Base-by-base conservation (phyloP, 2,797 vertebrate species). In the Yasuhikotakia modesta region DNA sequence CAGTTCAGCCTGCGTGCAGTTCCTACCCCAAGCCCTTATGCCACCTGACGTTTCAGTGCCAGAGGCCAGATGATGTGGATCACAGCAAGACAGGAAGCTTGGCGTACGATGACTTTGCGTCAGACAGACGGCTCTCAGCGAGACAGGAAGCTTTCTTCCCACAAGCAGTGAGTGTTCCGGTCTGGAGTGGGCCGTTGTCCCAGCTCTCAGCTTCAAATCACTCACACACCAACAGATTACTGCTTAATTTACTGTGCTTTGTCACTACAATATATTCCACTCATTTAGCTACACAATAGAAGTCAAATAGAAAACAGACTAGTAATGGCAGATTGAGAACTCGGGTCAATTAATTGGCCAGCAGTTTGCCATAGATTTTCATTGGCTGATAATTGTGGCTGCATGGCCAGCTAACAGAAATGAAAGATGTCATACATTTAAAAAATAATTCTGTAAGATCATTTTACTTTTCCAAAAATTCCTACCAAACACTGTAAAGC, bases 131-230 rank as follows among this genome's bases (percentile, higher is more conserved):
- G 79, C 87, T 55, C 88, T 82, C 88, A 84, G 83, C 76, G 90
- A 87, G 82, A 84, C 86, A 87, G 88, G 88, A 90, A 89, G 86
- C 70, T 76, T 78, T 85, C 82, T 83, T 80, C 81, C 83, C 48
- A 83, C 64, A 73, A 83, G 79, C 84, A 83, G 84, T 50, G 64
- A 79, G 81, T 66, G 81, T 83, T 85, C 81, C 79, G 79, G 81
- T 81, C 65, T 70, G 65, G 73, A 85, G 63, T 73, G 81, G 81
- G 76, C 77, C 77, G 72, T 50, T 82, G 50, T 73, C 83, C 81
- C 86, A 82, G 87, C 84, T 82, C 68, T 55, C 76, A 71, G 57
- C 76, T 58, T 71, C 77, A 83, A 66, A 79, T 78, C 80, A 70
- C 50, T 63, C 82, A 82, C 82, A 81, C 76, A 67, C 66, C 79